A percentile compares a stretch with the other conserved stretches of the same genome.
These are phyloP conservation scores for Colaptes auratus DNA, from an alignment of 2,113 vertebrate genomes.

Conservation along the genomic window DNA sequence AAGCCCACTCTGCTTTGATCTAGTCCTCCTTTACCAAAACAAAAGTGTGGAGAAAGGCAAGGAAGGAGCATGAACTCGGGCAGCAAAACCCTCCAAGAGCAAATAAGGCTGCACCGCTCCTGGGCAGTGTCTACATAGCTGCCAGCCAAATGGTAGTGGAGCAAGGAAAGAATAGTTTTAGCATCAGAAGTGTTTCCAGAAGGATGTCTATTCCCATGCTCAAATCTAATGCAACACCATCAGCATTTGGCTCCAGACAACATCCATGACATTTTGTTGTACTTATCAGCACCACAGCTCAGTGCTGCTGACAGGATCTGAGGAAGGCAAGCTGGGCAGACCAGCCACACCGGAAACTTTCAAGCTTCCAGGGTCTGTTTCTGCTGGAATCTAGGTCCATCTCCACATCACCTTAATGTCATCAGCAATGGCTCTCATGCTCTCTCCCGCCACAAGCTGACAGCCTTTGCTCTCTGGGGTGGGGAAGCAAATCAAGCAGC, in stretches of 20 bases:
- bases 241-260: not conserved
- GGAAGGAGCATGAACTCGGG: not conserved
- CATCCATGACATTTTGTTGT: not conserved
- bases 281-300: not conserved
- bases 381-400: not conserved
- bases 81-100: conserved; percentile 1
- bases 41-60: not conserved
- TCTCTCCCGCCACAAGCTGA: not conserved
- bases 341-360: not conserved
- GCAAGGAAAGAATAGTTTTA: not conserved
- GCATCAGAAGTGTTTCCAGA: not conserved
- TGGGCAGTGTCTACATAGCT: not conserved
- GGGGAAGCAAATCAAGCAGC: not conserved
- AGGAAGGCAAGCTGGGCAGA: not conserved
- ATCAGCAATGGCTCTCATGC: not conserved
- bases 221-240: not conserved
- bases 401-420: not conserved
- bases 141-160: not conserved
- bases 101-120: not conserved
- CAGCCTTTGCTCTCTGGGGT: not conserved
- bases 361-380: not conserved
- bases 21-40: not conserved
- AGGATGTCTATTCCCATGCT: not conserved
- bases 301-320: not conserved
- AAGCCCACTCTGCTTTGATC: not conserved